Base-by-base conservation (phyloP, 1,140 invertebrate species). In the Papilio aristodemus region DNA sequence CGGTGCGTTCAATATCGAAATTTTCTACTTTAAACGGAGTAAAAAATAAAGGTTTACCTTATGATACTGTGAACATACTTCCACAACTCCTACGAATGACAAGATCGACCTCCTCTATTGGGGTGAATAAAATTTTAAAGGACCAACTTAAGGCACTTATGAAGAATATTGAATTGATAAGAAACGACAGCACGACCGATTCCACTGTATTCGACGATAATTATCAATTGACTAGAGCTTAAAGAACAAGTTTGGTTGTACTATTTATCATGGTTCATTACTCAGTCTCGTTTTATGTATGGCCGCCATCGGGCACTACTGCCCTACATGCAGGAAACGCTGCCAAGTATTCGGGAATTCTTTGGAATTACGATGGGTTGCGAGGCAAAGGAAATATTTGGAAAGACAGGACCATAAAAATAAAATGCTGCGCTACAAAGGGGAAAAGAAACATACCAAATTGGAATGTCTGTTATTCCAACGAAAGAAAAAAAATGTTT, bases 361-460 rank as follows among this genome's bases (percentile, higher is more conserved):
- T 72, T 81, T 62, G 72, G 78, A 80, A 83, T 85, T 81, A 83
- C 77, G 74, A 73, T 32, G 74, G 75, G 71, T 71, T 67, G 71
- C 72, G 75, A 77, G 78, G 75, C 74, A 77, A 79, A 73, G 73
- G 72, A 70, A 79, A 80, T 81, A 83, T 88, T 85, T 72, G 77
- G 73, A 80, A 80, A 84, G 81, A 85, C 80, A 79, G 75, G 69
- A 71, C 74, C 70, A 80, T 88, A 84, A 87, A 86, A 89, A 83
- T 85, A 84, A 87, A 87, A 86, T 72, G 78, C 75, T 50, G 8
- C 70, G 67, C 74, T 76, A 82, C 76, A 79, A 71, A 72, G 72
- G 71, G 71, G 71, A 70, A 75, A 64, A 78, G 73, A 79, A 77
- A 84, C 85, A 84, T 75, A 71, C 73, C 72, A 74, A 83, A 80